These are phyloP conservation scores for Drosophila paracracens DNA, from an alignment of 2,888 invertebrate species.

Conservation along the genomic window DNA sequence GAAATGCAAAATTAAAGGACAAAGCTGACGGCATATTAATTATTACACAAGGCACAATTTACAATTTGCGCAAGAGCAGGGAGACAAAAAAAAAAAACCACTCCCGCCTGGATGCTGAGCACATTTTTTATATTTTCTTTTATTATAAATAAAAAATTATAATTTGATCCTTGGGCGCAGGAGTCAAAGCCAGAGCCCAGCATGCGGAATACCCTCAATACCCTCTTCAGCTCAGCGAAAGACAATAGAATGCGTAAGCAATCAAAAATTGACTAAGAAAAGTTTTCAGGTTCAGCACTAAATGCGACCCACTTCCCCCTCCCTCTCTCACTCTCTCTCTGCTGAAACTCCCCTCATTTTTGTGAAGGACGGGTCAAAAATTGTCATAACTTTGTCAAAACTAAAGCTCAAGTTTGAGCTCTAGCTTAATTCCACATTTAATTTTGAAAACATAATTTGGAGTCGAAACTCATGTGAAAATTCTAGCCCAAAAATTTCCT, in stretches of 20 bases:
- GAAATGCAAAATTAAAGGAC: slow-evolving; percentile 63
- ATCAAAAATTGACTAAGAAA: slow-evolving; percentile 6
- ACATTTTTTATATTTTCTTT: slow-evolving; percentile 31
- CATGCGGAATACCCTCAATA: slow-evolving; percentile 11
- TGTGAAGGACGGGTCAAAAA: background rate
- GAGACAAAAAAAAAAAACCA: slow-evolving; percentile 20
- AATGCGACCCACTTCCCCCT: background rate
- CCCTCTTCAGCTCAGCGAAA: slow-evolving; percentile 3
- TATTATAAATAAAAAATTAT: slow-evolving; percentile 73
- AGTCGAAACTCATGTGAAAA: background rate
- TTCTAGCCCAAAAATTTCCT: rapidly evolving
- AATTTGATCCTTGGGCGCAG: slow-evolving; percentile 57
- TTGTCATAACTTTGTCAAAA: background rate
- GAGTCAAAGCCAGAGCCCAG: slow-evolving; percentile 4
- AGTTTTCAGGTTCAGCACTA: background rate
- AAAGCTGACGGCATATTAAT: slow-evolving; percentile 75
- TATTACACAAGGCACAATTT: slow-evolving; percentile 76
- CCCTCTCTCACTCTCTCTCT: background rate
- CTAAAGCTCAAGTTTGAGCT: background rate
- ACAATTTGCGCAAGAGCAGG: slow-evolving; percentile 63
- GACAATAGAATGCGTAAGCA: slow-evolving; percentile 28
- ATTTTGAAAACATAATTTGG: background rate
- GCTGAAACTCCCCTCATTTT: background rate
- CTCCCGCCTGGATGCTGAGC: slow-evolving; percentile 48
- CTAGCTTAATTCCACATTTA: background rate